Evolutionary conservation across 2,797 vertebrate species (phyloP).

Genomic region (Acipenser ruthenus): DNA sequence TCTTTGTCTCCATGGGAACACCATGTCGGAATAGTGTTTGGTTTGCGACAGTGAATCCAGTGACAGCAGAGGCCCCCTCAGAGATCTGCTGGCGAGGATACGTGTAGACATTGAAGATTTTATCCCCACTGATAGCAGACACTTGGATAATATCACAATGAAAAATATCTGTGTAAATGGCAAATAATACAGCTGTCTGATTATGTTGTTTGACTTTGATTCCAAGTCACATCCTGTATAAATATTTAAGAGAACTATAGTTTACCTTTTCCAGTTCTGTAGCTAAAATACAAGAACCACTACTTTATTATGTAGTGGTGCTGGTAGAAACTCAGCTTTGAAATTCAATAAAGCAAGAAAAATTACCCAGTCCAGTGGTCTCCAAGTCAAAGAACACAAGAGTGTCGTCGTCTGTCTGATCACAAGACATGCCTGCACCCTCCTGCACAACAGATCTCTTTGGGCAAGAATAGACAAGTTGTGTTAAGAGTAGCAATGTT

Average conservation of each 20-base stretch:
- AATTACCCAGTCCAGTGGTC: conserved; percentile 51
- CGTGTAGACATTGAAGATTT: conserved; percentile 37
- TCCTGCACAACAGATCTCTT: no score
- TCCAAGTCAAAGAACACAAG: conserved; percentile 60
- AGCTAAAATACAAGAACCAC: no score
- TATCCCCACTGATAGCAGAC: conserved; percentile 38
- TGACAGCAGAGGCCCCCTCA: conserved; percentile 23
- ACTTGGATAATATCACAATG: conserved; percentile 54
- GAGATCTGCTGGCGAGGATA: conserved; percentile 35
- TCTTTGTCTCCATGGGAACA: conserved; percentile 13
- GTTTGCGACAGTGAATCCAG: conserved; percentile 28
- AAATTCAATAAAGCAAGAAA: no score
- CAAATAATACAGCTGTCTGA: background rate
- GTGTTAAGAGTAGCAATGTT: no score
- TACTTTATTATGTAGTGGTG: no score
- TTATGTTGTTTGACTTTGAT: no score
- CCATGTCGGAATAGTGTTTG: background rate
- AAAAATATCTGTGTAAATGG: conserved; percentile 25
- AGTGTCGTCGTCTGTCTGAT: background rate
- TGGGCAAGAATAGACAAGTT: no score
- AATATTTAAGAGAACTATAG: no score
- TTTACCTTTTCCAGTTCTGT: no score
- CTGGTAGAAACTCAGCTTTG: no score
- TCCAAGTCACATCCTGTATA: no score
- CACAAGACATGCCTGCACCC: no score